phyloP scores from a whole-genome alignment of 2,113 vertebrate genomes.

The Brachyhypopomus gauderio region DNA sequence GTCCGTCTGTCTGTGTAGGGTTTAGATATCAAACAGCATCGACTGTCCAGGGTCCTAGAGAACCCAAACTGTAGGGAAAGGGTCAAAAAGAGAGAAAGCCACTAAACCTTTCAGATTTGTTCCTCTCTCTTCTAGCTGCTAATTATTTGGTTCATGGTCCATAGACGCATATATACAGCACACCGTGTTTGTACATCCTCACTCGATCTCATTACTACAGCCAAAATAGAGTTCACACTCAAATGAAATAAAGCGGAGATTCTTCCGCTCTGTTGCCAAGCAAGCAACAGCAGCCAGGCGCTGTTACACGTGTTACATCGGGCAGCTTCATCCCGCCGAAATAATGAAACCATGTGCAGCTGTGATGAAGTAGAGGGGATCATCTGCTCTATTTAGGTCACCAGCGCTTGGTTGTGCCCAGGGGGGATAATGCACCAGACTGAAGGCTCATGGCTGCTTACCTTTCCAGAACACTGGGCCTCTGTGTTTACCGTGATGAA shows the following conservation, averaged over 20 bases:
- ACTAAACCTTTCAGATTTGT: not conserved
- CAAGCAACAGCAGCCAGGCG: not conserved
- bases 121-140: not conserved
- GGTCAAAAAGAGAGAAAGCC: too few relatives aligned
- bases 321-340: not conserved
- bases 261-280: not conserved
- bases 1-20: too few relatives aligned
- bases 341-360: constrained; percentile 40
- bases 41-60: too few relatives aligned
- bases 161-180: not conserved
- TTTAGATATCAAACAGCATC: too few relatives aligned
- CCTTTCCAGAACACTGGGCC: not conserved
- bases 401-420: constrained; percentile 31
- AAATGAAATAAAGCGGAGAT: not conserved
- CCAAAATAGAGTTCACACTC: not conserved
- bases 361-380: constrained; percentile 33
- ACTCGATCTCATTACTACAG: not conserved
- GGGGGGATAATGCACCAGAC: constrained; percentile 14
- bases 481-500: constrained; percentile 29
- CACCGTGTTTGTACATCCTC: not conserved
- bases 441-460: constrained; percentile 1
- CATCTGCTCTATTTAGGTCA: constrained; percentile 54
- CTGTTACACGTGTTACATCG: not conserved
- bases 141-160: not conserved
- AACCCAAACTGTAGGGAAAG: too few relatives aligned